Base-by-base conservation (phyloP, 2,797 vertebrate genomes). In the Tympanoctomys barrerae region DNA sequence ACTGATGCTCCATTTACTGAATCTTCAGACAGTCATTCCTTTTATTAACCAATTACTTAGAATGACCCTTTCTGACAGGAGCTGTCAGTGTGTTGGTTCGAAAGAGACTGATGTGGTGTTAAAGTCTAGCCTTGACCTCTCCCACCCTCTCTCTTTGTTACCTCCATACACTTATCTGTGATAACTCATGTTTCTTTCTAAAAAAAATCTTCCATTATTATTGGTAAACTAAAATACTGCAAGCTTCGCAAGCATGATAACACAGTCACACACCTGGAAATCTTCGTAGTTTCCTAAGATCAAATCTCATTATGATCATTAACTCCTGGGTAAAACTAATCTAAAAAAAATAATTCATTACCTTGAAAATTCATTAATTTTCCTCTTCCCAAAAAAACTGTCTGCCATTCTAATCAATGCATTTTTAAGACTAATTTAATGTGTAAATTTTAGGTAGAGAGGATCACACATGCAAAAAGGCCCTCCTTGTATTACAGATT, bases 41-140 rank as follows among this genome's bases (percentile, higher is more conserved):
- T 97, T 98, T 98, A 97, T 96, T 97, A 96, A 97, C 90, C 97
- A 98, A 98, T 98, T 98, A 98, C 97, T 99, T 98, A 98, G 98
- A 98, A 98, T 98, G 98, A 99, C 99, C 99, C 98, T 98, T 98
- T 98, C 98, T 99, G 99, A 99, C 99, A 99, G 98, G 98, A 98
- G 95, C 39, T 99, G 99, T 99, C 99, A 99, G 97, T 98, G 97
- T 98, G 98, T 98, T 98, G 98, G 98, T 97, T 97, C 98, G 97
- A 97, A 98, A 98, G 98, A 99, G 99, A 99, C 98, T 99, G 99
- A 99, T 99, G 98, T 98, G 98, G 99, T 99, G 99, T 98, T 99
- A 99, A 98, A 98, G 98, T 98, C 98, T 98, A 98, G 98, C 98
- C 98, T 98, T 99, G 99, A 99, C 97, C 98, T 99, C 98, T 99